These are phyloP conservation scores for Montifringilla adamsi DNA, from an alignment of 2,113 vertebrate genomes.

Conservation along the genomic window DNA sequence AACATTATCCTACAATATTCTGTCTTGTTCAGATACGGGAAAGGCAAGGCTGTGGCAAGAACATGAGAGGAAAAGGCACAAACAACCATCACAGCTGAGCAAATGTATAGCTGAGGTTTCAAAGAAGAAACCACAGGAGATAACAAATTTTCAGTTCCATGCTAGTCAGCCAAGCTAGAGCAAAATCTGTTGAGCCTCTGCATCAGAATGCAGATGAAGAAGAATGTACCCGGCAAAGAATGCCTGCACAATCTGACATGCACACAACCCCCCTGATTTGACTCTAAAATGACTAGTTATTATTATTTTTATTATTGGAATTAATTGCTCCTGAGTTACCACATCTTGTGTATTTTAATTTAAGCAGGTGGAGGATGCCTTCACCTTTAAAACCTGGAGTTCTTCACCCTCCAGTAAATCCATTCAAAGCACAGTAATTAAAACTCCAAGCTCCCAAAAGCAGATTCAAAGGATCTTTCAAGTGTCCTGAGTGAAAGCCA, in stretches of 20 bases:
- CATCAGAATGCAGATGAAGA: background rate
- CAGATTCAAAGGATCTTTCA: conserved; percentile 22
- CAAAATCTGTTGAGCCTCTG: background rate
- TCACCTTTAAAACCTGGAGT: background rate
- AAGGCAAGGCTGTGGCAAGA: background rate
- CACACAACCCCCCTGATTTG: background rate
- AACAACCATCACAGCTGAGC: background rate
- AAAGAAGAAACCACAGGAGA: background rate
- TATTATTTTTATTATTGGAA: conserved; percentile 6
- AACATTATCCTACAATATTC: background rate
- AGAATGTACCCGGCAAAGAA: background rate
- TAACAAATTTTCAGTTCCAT: background rate
- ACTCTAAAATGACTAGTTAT: background rate
- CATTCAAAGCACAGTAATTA: conserved; percentile 7
- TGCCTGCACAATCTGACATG: background rate
- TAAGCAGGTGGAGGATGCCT: background rate
- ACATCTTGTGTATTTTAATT: conserved; percentile 1
- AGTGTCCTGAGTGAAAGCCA: background rate
- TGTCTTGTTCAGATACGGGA: background rate
- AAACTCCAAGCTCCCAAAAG: background rate
- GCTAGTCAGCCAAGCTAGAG: background rate
- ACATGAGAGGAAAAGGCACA: background rate
- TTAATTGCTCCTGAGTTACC: conserved; percentile 10
- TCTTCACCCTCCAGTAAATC: background rate
- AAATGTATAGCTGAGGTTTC: background rate